Evolutionary conservation across 2,113 vertebrate genomes (phyloP), one percentile per base, ranked within the genome.

Genomic region (Toxotes jaculatrix): DNA sequence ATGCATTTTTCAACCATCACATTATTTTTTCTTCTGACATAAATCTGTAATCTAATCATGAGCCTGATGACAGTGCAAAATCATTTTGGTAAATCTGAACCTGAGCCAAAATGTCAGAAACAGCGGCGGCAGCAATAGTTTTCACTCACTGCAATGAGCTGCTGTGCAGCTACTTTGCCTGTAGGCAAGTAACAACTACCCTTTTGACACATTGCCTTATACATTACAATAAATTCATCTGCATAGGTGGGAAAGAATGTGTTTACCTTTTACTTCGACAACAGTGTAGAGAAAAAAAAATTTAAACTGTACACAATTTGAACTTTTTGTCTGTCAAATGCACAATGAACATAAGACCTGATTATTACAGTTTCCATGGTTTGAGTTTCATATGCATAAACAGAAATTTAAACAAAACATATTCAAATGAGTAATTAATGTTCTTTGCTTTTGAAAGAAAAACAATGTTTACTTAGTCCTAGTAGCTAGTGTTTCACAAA

Each of bases 31-130:
- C 27, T 75, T n/a, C 16, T 31, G 40, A 63, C 68, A 82, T 73
- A 62, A 64, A 77, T 74, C 60, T 23, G 34, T 43, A 56, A 78
- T 70, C 73, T 75, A 66, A 75, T 70, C 63, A 27, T 43, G 17
- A 76, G 56, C 40, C 32, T 27, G 23, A 80, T 63, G 63, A 66
- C 19, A 14, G 34, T 38, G 53, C 31, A 70, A 68, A 64, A 56
- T 62, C 32, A 42, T 60, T 63, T 7, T 14, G 42, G 45, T 23
- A 23, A 43, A 51, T 72, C 27, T 78, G 23, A 84, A 76, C 31
- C 13, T 7, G 40, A 69, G 61, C 21, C 23, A 71, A 78, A 55
- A 71, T 27, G 49, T 77, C 59, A 66, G 23, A 51, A 83, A 67
- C 9, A 74, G 59, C 53, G 42, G 17, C 56, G 47, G 45, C 4